These are phyloP conservation scores for Notoglanidium macrostoma DNA, from an alignment of 2,797 vertebrate genomes.

Conservation along the genomic window DNA sequence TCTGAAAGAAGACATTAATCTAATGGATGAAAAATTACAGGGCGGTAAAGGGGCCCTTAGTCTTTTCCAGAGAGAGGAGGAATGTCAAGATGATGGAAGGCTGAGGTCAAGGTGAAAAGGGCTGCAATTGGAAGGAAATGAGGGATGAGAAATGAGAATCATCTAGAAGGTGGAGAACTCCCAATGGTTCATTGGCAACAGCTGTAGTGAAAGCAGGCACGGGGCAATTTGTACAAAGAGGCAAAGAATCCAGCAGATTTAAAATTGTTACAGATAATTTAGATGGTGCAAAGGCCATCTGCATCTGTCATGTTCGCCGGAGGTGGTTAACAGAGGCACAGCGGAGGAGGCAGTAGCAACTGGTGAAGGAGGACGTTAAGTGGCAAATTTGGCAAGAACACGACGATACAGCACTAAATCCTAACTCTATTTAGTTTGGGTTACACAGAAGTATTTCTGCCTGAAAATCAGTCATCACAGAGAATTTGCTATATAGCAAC, in stretches of 20 bases:
- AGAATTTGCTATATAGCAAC: background rate
- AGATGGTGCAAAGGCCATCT: background rate
- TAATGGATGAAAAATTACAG: background rate
- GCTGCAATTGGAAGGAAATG: background rate
- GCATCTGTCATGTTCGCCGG: conserved; percentile 5
- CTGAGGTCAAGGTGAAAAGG: background rate
- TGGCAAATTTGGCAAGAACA: background rate
- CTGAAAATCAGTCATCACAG: background rate
- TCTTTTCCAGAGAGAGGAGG: background rate
- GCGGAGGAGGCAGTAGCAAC: conserved; percentile 1
- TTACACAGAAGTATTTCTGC: background rate
- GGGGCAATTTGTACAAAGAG: background rate
- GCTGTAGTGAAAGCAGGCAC: background rate
- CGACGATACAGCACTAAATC: background rate
- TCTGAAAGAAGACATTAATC: conserved; percentile 6
- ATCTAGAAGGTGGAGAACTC: background rate
- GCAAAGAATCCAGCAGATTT: background rate
- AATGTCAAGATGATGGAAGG: conserved; percentile 20
- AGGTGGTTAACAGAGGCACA: conserved; percentile 16
- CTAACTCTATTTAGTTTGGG: too few relatives aligned
- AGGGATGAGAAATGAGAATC: background rate
- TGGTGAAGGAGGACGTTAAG: background rate
- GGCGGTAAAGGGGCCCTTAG: background rate
- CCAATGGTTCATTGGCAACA: background rate
- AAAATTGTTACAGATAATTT: background rate